phyloP scores from a whole-genome alignment of 2,113 vertebrate genomes.

The Nanorana parkeri region DNA sequence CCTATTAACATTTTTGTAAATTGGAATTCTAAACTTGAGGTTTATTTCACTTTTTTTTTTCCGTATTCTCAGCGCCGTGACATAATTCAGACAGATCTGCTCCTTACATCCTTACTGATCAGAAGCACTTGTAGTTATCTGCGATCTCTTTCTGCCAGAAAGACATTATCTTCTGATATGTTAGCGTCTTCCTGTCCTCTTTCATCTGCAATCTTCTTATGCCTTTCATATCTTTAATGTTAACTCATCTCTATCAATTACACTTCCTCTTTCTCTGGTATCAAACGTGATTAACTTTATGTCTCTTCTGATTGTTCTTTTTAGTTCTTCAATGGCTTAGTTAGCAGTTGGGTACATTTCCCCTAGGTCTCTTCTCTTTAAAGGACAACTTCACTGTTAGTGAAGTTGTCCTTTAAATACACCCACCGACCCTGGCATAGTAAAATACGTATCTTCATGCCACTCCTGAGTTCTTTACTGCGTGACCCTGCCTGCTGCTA shows the following conservation, averaged over 20 bases:
- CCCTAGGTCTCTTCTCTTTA: background rate
- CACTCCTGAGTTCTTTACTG: too few relatives aligned
- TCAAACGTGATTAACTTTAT: slow-evolving; percentile 30
- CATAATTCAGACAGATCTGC: slow-evolving; percentile 34
- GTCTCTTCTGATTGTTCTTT: background rate
- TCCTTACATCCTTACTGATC: slow-evolving; percentile 42
- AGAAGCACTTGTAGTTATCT: slow-evolving; percentile 27
- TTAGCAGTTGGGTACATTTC: background rate
- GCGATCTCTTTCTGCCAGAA: slow-evolving; percentile 31
- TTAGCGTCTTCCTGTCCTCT: slow-evolving; percentile 12
- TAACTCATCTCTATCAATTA: slow-evolving; percentile 51
- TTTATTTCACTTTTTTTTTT: slow-evolving; percentile 56
- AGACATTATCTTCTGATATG: slow-evolving; percentile 39
- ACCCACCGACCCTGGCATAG: too few relatives aligned
- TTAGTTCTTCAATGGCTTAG: background rate
- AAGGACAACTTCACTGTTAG: too few relatives aligned
- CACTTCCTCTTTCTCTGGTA: slow-evolving; percentile 16
- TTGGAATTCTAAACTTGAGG: slow-evolving; percentile 59
- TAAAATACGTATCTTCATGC: too few relatives aligned
- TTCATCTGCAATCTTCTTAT: slow-evolving; percentile 37
- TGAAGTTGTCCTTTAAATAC: too few relatives aligned
- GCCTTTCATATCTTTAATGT: slow-evolving; percentile 43
- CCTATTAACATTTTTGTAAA: slow-evolving; percentile 64
- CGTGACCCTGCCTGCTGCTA: too few relatives aligned
- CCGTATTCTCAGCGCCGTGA: slow-evolving; percentile 23